These are phyloP conservation scores for Pituophis catenifer DNA, from an alignment of 2,113 vertebrate species.

Conservation along the genomic window DNA sequence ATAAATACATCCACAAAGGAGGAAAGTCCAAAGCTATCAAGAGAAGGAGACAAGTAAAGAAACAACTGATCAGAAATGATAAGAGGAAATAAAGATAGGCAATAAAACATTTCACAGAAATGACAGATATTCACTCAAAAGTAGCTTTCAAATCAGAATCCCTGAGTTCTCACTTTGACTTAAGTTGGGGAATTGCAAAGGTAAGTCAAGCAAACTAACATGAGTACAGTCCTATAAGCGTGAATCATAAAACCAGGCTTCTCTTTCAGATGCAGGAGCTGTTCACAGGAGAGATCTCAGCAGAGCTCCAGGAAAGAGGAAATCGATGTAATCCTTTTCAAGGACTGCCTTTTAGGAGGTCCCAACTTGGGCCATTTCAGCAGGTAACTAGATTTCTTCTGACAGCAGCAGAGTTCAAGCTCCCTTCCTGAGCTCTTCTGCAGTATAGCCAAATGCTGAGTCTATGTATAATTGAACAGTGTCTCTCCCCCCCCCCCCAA, in stretches of 20 bases:
- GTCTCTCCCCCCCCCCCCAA: rapidly evolving
- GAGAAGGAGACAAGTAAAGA: neutral
- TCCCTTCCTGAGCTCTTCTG: neutral
- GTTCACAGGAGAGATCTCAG: neutral
- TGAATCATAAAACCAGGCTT: neutral
- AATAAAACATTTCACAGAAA: neutral
- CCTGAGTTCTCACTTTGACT: neutral
- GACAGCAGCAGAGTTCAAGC: neutral
- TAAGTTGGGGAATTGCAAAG: neutral
- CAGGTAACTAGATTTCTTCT: neutral
- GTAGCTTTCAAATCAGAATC: neutral
- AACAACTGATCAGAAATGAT: neutral
- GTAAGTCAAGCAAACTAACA: neutral
- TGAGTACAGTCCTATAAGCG: neutral
- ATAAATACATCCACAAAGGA: neutral
- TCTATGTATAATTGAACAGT: neutral
- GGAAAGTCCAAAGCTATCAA: neutral
- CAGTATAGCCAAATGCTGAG: neutral
- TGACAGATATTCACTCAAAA: neutral
- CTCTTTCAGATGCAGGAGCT: neutral
- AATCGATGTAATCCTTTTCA: neutral
- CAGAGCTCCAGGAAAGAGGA: neutral
- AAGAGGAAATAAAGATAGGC: neutral
- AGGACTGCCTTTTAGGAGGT: neutral
- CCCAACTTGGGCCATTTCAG: neutral